Evolutionary conservation across 2,113 vertebrate species (phyloP).

Genomic region (Guaruba guarouba): DNA sequence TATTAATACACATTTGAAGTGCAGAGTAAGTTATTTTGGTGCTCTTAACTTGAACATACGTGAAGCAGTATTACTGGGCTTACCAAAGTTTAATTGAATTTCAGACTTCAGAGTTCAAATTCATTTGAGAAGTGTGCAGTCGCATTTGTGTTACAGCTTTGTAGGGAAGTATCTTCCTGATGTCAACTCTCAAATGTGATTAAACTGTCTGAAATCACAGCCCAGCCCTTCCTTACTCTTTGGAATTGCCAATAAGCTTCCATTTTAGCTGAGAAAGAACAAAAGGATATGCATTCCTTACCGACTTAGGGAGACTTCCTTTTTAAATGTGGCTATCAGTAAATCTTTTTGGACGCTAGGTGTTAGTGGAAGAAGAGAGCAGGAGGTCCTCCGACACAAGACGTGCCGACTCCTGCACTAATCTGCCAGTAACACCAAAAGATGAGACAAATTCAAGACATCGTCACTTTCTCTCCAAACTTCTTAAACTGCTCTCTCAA

Average conservation of each 20-base stretch:
- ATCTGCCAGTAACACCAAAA: neutral
- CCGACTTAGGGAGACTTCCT: neutral
- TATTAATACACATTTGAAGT: neutral
- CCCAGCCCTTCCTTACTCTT: neutral
- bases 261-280: neutral
- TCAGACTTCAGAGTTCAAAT: slow-evolving; percentile 21
- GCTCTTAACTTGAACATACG: neutral
- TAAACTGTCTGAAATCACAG: neutral
- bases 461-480: neutral
- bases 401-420: neutral
- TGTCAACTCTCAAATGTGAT: neutral
- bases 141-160: slow-evolving; percentile 13
- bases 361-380: neutral
- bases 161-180: neutral
- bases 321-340: neutral
- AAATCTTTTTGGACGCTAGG: neutral
- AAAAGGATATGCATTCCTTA: neutral
- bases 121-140: slow-evolving; percentile 2
- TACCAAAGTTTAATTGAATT: slow-evolving; percentile 30
- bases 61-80: neutral
- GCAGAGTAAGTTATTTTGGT: neutral
- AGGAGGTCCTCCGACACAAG: neutral
- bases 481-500: neutral
- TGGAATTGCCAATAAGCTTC: neutral
- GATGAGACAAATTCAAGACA: neutral